Base-by-base conservation (phyloP, 30 jellyfish, hydroid and myxozoan genomes). In the Hydractinia echinata region DNA sequence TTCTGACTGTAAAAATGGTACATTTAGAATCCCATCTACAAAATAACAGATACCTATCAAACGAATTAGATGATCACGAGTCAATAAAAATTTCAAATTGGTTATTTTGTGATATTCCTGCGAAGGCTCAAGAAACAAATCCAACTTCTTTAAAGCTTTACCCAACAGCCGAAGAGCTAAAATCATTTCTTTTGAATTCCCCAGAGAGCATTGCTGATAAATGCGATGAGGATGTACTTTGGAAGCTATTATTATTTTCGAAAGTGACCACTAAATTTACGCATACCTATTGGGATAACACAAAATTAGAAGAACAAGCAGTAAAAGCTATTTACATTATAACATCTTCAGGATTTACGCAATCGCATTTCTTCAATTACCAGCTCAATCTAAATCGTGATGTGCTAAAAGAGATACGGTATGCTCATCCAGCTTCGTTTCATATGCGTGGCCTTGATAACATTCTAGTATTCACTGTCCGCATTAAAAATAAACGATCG, bases 121-220 rank as follows among this genome's bases (percentile, higher is more conserved):
- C 97, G 4, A 86, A 82, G 9, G 97, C 87, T 5, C 95, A 90
- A 76, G 64, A 64, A 30, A 16, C 30, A 2, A 86, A 80, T 51
- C 96, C 95, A 52, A 56, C 61, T 9, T 84, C 95, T 66, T 82
- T 79, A 61, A 84, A 83, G 67, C 86, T 88, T 7, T 84, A 85
- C 74, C 94, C 97, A 56, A 85, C 95, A 30, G 95, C 90, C 10
- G 88, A 81, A 54, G 97, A 90, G 52, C 58, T 90, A 11, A 66
- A 88, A 48, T 79, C 8, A 8, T 87, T 79, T 19, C 39, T 89
- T 52, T 52, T 21, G 58, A 67, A 62, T 51, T 58, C 21, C 62
- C 58, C 15, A 13, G 53, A 44, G 53, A 30, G 44, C 44, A 10
- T 67, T 10, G 78, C 1, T 13, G 50, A 67, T 10, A 51, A 50